These are phyloP conservation scores for Lutjanus argentimaculatus DNA, from an alignment of 2,797 vertebrate genomes.

Conservation along the genomic window DNA sequence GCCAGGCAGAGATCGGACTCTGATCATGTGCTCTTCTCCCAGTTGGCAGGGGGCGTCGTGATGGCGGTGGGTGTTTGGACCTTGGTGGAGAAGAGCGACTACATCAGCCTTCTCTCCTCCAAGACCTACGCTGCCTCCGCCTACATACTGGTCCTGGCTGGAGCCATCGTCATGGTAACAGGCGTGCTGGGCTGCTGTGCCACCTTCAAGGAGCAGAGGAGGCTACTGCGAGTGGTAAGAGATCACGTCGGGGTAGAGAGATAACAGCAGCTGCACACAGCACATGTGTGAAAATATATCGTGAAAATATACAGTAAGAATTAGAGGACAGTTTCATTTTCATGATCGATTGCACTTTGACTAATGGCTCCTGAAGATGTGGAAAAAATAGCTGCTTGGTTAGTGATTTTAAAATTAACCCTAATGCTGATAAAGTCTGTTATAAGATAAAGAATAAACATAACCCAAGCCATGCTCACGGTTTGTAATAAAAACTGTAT, in stretches of 20 bases:
- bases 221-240: constrained; percentile 89
- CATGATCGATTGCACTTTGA: neutral
- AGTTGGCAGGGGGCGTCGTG: constrained; percentile 95
- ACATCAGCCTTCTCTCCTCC: constrained; percentile 97
- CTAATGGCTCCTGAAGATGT: neutral
- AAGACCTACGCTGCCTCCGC: constrained; percentile 94
- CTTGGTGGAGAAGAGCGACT: constrained; percentile 95
- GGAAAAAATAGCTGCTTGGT: neutral
- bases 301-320: neutral
- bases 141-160: constrained; percentile 91
- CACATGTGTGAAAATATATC: neutral
- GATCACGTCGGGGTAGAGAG: constrained; percentile 48
- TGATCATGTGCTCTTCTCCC: constrained; percentile 49
- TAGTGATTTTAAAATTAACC: neutral
- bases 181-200: constrained; percentile 89
- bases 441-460: neutral
- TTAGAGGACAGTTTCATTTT: constrained; percentile 1
- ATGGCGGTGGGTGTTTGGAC: constrained; percentile 98
- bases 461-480: neutral
- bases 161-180: constrained; percentile 88
- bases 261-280: constrained; percentile 16
- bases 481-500: neutral
- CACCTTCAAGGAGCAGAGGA: constrained; percentile 87
- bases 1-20: neutral
- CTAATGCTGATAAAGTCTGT: neutral